Evolutionary conservation across 2,888 invertebrate genomes (phyloP).

Genomic region (Tortrix viridana): DNA sequence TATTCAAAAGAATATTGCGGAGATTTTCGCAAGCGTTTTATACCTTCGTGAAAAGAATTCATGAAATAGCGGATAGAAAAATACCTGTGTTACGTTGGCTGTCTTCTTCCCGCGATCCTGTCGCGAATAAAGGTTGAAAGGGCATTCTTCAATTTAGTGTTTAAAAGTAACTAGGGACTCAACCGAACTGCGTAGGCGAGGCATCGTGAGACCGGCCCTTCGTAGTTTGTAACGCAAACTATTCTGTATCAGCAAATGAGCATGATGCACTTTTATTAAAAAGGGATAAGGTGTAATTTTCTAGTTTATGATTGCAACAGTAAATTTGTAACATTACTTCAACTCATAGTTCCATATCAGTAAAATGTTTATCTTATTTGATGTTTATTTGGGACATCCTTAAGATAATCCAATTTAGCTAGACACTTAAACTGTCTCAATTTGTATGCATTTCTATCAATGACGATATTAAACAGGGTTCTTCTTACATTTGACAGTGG

Average conservation of each 20-base stretch:
- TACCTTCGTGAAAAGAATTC: conserved; percentile 31
- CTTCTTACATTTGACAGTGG: conserved; percentile 43
- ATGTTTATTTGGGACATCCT: conserved; percentile 58
- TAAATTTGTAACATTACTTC: conserved; percentile 52
- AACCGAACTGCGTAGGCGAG: conserved; percentile 58
- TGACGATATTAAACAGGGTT: conserved; percentile 38
- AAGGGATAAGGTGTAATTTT: conserved; percentile 42
- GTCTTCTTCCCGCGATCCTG: too few species aligned
- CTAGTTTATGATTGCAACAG: conserved; percentile 38
- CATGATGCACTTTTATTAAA: conserved; percentile 42
- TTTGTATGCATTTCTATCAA: conserved; percentile 5
- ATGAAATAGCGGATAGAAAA: conserved; percentile 28
- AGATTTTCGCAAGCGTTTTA: conserved; percentile 36
- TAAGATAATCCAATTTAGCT: conserved; percentile 45
- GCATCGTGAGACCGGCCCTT: conserved; percentile 60
- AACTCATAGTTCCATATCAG: conserved; percentile 55
- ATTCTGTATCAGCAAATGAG: conserved; percentile 41
- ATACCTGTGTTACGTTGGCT: too few species aligned
- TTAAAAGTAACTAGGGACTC: conserved; percentile 28
- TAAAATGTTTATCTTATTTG: conserved; percentile 54
- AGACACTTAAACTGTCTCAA: conserved; percentile 22
- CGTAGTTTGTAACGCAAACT: conserved; percentile 50
- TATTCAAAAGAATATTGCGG: conserved; percentile 29
- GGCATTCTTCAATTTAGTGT: too few species aligned
- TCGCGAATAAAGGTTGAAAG: too few species aligned